These are phyloP conservation scores for Physocephala rufipes DNA, from an alignment of 2,888 invertebrate genomes.

Conservation along the genomic window DNA sequence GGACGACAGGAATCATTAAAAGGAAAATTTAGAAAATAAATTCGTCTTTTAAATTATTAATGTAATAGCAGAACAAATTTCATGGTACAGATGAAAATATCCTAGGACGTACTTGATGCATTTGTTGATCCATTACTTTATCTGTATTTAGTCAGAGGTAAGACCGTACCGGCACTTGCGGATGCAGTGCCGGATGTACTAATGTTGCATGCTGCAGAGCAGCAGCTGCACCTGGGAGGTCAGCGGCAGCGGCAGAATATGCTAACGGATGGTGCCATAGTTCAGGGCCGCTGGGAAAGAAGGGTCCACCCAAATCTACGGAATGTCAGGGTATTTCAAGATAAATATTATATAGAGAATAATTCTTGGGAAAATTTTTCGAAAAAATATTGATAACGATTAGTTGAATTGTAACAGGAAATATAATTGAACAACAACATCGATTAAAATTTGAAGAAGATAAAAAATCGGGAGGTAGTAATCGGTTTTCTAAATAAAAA, in stretches of 20 bases:
- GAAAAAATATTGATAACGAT: conserved; percentile 42
- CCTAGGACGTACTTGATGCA: conserved; percentile 66
- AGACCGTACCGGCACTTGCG: conserved; percentile 96
- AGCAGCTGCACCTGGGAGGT: conserved; percentile 81
- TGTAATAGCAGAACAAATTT: conserved; percentile 27
- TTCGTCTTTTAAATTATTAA: conserved; percentile 36
- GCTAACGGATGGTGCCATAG: conserved; percentile 93
- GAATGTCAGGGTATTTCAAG: conserved; percentile 46
- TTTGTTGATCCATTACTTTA: conserved; percentile 66
- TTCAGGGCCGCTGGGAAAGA: conserved; percentile 94
- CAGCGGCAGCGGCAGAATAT: conserved; percentile 79
- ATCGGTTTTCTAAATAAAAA: conserved; percentile 34
- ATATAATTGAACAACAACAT: conserved; percentile 40
- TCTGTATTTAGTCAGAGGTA: conserved; percentile 94
- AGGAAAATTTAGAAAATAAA: conserved; percentile 29
- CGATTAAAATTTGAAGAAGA: conserved; percentile 36
- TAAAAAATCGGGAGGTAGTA: conserved; percentile 22
- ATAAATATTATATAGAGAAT: conserved; percentile 44
- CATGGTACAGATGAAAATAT: conserved; percentile 8
- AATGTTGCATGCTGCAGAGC: conserved; percentile 87
- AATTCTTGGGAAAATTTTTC: conserved; percentile 49
- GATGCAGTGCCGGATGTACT: conserved; percentile 96
- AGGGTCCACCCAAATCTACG: conserved; percentile 93
- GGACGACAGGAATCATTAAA: neutral
- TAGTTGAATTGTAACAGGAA: conserved; percentile 24